These are phyloP conservation scores for Deilephila elpenor DNA, from an alignment of 2,888 invertebrate genomes.

Conservation along the genomic window DNA sequence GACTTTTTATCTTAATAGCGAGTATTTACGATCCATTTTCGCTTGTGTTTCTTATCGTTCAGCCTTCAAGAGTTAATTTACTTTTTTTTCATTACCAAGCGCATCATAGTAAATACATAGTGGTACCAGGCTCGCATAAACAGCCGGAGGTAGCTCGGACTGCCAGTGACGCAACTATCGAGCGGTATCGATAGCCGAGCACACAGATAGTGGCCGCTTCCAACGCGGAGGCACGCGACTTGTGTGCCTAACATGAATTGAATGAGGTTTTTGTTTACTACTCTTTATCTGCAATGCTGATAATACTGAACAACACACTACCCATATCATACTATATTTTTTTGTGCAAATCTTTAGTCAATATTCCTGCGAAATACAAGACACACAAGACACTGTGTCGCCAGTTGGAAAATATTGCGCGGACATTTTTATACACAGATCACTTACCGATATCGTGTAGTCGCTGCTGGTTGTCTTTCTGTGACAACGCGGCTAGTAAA, in stretches of 20 bases:
- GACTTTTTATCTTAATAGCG: conserved; percentile 39
- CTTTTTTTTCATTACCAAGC: conserved; percentile 74
- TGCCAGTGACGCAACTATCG: conserved; percentile 51
- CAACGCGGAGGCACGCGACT: conserved; percentile 32
- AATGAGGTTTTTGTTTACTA: conserved; percentile 25
- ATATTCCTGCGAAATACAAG: background rate
- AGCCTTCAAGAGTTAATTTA: conserved; percentile 60
- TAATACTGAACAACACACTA: background rate
- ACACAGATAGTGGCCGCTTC: conserved; percentile 43
- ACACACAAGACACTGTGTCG: background rate
- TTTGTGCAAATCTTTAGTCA: background rate
- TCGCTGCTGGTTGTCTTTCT: conserved; percentile 83
- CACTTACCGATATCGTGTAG: conserved; percentile 84
- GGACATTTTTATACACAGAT: background rate
- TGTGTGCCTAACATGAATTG: conserved; percentile 36
- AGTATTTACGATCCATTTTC: conserved; percentile 38
- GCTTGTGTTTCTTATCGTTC: conserved; percentile 30
- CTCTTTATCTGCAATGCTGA: conserved; percentile 25
- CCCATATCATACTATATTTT: background rate
- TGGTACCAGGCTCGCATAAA: conserved; percentile 74
- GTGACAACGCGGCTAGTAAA: conserved; percentile 83
- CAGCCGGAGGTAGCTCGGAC: conserved; percentile 56
- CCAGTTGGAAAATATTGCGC: background rate
- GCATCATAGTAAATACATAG: conserved; percentile 81
- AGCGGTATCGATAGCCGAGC: conserved; percentile 45